Evolutionary conservation across 2,113 vertebrate species (phyloP).

Genomic region (Sceloporus undulatus): DNA sequence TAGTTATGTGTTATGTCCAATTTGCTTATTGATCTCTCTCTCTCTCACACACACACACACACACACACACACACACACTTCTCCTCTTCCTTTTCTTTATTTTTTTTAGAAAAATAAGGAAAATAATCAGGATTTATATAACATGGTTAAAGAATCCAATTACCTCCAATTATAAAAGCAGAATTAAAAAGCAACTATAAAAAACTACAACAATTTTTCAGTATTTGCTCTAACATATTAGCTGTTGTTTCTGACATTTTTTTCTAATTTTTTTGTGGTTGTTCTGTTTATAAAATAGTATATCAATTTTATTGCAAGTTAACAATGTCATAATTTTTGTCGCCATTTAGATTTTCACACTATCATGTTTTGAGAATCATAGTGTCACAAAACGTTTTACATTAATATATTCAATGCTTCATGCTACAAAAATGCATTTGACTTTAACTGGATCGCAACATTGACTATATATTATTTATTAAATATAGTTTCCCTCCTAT

Average conservation of each 20-base stretch:
- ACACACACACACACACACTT: too few species aligned
- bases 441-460: conserved; percentile 54
- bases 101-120: not conserved
- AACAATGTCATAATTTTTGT: not conserved
- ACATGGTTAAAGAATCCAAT: not conserved
- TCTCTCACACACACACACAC: too few species aligned
- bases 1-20: not conserved
- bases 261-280: not conserved
- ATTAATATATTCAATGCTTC: not conserved
- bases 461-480: conserved; percentile 1
- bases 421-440: too few species aligned
- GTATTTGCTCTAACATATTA: not conserved
- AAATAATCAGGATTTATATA: not conserved
- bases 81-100: not conserved
- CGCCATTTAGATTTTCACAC: not conserved
- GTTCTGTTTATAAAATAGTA: not conserved
- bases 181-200: not conserved
- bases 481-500: not conserved
- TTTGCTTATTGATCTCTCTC: not conserved
- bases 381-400: not conserved
- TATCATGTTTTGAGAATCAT: not conserved
- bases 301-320: not conserved
- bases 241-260: not conserved
- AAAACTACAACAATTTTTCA: not conserved
- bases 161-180: not conserved